phyloP scores from a whole-genome alignment of 2,888 invertebrate genomes.

The Ennomos quercinarius region DNA sequence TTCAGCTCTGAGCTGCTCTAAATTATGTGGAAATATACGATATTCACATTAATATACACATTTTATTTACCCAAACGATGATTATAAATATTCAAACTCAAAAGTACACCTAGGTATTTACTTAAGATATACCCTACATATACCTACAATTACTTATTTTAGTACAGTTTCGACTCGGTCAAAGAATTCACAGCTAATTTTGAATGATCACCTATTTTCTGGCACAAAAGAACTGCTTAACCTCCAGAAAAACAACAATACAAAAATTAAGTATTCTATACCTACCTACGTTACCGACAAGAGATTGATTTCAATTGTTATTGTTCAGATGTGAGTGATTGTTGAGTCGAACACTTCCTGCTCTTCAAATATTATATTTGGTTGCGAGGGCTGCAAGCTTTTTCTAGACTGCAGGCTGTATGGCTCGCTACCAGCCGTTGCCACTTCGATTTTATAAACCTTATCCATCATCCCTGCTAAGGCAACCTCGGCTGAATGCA shows the following conservation, averaged over 20 bases:
- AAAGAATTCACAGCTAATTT: constrained; percentile 15
- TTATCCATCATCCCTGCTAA: constrained; percentile 53
- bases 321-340: constrained; percentile 31
- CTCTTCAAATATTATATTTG: constrained; percentile 43
- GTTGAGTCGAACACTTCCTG: constrained; percentile 38
- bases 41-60: constrained; percentile 18
- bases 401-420: constrained; percentile 48
- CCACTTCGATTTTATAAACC: constrained; percentile 57
- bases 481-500: constrained; percentile 49
- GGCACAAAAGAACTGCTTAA: constrained; percentile 16
- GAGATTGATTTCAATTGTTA: constrained; percentile 10
- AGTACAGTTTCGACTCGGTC: not conserved
- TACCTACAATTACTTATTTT: too few relatives aligned
- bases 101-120: too few relatives aligned
- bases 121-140: too few relatives aligned
- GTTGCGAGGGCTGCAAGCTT: constrained; percentile 42
- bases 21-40: constrained; percentile 32
- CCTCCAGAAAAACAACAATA: constrained; percentile 10
- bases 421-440: constrained; percentile 37
- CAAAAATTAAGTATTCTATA: constrained; percentile 11
- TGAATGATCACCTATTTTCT: constrained; percentile 18
- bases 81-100: too few relatives aligned
- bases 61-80: constrained; percentile 10
- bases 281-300: constrained; percentile 17
- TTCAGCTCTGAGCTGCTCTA: constrained; percentile 73